Percentiles rank a stretch among this genome's conserved stretches.
These are phyloP conservation scores for Microcebus jonahi DNA, from an alignment of 2,113 vertebrate species.

Conservation along the genomic window DNA sequence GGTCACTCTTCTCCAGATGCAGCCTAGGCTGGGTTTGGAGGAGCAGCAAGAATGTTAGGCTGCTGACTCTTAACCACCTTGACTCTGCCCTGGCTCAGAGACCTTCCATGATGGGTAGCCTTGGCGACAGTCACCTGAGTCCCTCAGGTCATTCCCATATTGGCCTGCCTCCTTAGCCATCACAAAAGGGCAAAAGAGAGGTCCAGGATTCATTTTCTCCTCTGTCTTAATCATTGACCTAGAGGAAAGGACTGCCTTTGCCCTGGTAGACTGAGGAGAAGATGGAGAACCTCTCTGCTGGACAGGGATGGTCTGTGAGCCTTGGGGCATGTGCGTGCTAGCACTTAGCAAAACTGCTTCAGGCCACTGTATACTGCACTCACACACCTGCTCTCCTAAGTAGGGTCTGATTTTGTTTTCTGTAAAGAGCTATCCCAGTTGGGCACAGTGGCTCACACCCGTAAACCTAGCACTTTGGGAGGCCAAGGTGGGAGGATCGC, in stretches of 20 bases:
- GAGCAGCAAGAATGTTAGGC: no score
- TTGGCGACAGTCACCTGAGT: rapidly evolving
- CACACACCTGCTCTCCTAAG: not conserved
- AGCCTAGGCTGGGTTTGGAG: not conserved
- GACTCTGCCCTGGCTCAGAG: not conserved
- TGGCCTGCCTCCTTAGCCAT: not conserved
- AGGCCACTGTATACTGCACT: not conserved
- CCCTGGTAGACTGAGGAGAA: not conserved
- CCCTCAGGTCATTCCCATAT: rapidly evolving
- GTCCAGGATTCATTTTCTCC: not conserved
- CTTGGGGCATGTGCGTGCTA: not conserved
- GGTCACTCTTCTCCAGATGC: not conserved
- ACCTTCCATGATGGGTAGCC: not conserved
- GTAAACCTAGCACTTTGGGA: no score
- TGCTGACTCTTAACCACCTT: rapidly evolving
- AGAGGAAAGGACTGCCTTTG: not conserved
- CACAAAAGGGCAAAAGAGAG: rapidly evolving
- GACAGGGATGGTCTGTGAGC: not conserved
- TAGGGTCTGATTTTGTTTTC: not conserved
- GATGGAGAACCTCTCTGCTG: no score
- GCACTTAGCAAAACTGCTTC: not conserved
- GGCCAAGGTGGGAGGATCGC: no score
- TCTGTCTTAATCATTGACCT: not conserved
- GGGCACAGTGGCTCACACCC: no score
- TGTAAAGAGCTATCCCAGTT: not conserved